phyloP scores from a whole-genome alignment of 2,888 invertebrate species.

The Acronicta psi region DNA sequence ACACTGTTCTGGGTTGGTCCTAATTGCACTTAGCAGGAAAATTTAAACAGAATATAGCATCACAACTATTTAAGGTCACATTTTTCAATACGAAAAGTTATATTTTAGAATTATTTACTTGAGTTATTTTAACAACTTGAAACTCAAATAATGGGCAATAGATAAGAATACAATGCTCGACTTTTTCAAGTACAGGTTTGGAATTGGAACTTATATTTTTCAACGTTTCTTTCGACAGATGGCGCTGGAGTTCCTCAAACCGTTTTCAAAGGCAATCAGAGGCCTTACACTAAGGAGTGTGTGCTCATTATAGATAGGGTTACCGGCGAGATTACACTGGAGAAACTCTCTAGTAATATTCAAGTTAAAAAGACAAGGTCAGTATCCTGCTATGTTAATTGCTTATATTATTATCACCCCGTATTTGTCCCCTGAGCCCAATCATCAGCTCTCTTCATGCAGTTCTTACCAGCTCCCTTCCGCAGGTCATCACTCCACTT shows the following conservation, averaged over 20 bases:
- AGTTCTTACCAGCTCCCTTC: too few relatives aligned
- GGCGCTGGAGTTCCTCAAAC: constrained; percentile 97
- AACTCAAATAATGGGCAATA: too few relatives aligned
- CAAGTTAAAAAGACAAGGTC: constrained; percentile 97
- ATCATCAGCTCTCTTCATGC: too few relatives aligned
- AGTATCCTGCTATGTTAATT: constrained; percentile 51
- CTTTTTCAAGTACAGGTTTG: too few relatives aligned
- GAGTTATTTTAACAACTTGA: too few relatives aligned
- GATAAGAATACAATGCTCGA: too few relatives aligned
- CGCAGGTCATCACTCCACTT: too few relatives aligned
- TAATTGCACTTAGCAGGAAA: constrained; percentile 29
- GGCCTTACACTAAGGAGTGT: constrained; percentile 97
- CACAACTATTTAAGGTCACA: background rate
- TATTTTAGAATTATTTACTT: too few relatives aligned
- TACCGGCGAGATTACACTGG: constrained; percentile 97
- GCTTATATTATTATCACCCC: too few relatives aligned
- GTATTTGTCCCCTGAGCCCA: too few relatives aligned
- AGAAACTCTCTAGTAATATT: constrained; percentile 96
- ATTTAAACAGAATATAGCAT: constrained; percentile 4
- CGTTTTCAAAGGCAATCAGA: constrained; percentile 97
- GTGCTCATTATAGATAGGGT: constrained; percentile 97
- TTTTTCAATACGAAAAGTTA: too few relatives aligned
- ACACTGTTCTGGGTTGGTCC: constrained; percentile 9
- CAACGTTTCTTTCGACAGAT: constrained; percentile 85
- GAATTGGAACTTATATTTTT: background rate